Percentiles rank a stretch among this genome's conserved stretches.
Evolutionary conservation across 2,888 invertebrate genomes (phyloP).

Genomic region (Scaptomyza cyrtandrae): DNA sequence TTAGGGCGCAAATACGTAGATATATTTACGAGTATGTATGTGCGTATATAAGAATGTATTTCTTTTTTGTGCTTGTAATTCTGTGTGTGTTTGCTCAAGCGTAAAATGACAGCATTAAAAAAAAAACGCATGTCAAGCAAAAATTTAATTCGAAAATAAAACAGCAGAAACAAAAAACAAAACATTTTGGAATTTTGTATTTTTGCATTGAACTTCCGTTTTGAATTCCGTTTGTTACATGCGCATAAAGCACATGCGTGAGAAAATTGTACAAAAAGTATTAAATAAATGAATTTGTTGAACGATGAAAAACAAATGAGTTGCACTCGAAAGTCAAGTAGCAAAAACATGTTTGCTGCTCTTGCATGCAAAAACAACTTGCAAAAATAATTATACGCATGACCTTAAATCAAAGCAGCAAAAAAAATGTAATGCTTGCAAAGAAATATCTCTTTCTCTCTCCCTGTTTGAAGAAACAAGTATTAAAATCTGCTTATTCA

Average conservation of each 20-base stretch:
- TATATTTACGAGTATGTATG: neutral
- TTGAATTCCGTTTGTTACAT: slow-evolving; percentile 27
- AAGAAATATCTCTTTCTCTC: neutral
- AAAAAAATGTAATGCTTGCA: slow-evolving; percentile 11
- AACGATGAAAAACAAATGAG: slow-evolving; percentile 8
- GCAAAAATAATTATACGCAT: slow-evolving; percentile 53
- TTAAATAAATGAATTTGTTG: slow-evolving; percentile 8
- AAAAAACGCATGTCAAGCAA: slow-evolving; percentile 30
- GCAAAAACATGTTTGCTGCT: neutral
- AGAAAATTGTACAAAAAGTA: slow-evolving; percentile 14
- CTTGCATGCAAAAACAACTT: slow-evolving; percentile 12
- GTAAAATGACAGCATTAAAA: slow-evolving; percentile 37
- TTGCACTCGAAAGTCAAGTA: slow-evolving; percentile 7
- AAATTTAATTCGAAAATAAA: slow-evolving; percentile 23
- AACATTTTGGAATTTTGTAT: slow-evolving; percentile 8
- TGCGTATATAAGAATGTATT: slow-evolving; percentile 5
- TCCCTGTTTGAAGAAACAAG: neutral
- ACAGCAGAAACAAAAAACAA: neutral
- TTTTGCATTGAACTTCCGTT: slow-evolving; percentile 41
- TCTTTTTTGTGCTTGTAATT: slow-evolving; percentile 17
- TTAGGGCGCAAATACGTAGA: neutral
- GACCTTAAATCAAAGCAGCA: slow-evolving; percentile 33
- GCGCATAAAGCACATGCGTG: slow-evolving; percentile 2
- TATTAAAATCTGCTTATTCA: neutral
- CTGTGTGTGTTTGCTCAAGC: slow-evolving; percentile 33